Percentiles rank a stretch among this genome's conserved stretches.
phyloP scores from a whole-genome alignment of 1,140 invertebrate genomes.

The Sipha flava region DNA sequence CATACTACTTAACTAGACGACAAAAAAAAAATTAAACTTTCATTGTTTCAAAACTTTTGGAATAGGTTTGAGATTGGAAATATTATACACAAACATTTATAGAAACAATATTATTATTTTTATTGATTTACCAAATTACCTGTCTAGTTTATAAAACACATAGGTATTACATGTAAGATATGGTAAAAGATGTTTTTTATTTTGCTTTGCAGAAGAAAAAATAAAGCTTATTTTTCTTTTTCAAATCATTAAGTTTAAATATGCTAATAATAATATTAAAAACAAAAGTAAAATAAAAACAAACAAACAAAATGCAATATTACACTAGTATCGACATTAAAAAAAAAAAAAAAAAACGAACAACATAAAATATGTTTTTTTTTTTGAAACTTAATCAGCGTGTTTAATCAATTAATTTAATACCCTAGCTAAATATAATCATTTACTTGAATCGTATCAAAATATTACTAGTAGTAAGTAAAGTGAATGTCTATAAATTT shows the following conservation, averaged over 20 bases:
- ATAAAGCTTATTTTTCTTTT: conserved; percentile 12
- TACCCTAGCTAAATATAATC: conserved; percentile 20
- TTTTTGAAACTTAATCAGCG: conserved; percentile 1
- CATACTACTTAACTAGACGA: too few species aligned
- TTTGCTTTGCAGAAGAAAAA: background rate
- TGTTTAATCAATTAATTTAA: conserved; percentile 23
- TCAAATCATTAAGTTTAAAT: background rate
- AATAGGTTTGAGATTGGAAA: background rate
- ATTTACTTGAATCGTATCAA: conserved; percentile 20
- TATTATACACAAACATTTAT: background rate
- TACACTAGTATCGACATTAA: conserved; percentile 28
- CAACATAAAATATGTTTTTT: conserved; percentile 16
- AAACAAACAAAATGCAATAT: conserved; percentile 29
- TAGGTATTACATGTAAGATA: background rate
- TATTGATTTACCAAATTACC: conserved; percentile 20
- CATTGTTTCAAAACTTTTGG: too few species aligned
- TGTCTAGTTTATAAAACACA: conserved; percentile 11
- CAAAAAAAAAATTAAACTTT: too few species aligned
- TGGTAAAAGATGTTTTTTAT: background rate
- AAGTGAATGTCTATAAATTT: conserved; percentile 30
- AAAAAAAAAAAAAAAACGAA: conserved; percentile 9
- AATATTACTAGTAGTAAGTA: conserved; percentile 25
- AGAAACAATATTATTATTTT: background rate
- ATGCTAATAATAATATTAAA: conserved; percentile 25
- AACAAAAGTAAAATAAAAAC: conserved; percentile 26